Evolutionary conservation across 2,113 vertebrate species (phyloP).

Genomic region (Proterorhinus semilunaris): DNA sequence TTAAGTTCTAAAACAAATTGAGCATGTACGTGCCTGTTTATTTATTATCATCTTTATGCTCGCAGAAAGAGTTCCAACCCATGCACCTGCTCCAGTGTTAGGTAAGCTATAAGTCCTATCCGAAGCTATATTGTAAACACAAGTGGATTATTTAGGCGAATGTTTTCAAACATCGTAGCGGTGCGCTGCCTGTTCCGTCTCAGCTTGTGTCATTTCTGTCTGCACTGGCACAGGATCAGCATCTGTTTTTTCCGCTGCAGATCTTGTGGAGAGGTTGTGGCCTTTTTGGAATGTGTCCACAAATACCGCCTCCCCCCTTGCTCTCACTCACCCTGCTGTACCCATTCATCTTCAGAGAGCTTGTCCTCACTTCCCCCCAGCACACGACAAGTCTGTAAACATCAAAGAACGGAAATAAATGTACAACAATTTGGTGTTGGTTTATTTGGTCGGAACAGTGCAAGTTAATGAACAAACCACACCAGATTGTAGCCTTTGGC

Average conservation of each 20-base stretch:
- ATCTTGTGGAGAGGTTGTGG: slow-evolving; percentile 44
- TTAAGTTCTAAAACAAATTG: not conserved
- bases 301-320: slow-evolving; percentile 12
- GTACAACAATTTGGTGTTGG: too few relatives aligned
- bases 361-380: slow-evolving; percentile 13
- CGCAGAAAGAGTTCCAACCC: not conserved
- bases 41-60: not conserved
- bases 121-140: slow-evolving; percentile 22
- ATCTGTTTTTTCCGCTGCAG: slow-evolving; percentile 18
- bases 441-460: too few relatives aligned
- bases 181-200: slow-evolving; percentile 27
- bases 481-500: too few relatives aligned
- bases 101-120: slow-evolving; percentile 31
- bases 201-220: slow-evolving; percentile 21
- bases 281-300: slow-evolving; percentile 54
- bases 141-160: slow-evolving; percentile 21
- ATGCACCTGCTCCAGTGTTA: not conserved
- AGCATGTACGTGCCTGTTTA: not conserved
- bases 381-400: not conserved
- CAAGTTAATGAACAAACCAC: too few relatives aligned
- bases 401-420: not conserved
- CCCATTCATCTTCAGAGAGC: not conserved
- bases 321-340: slow-evolving; percentile 21
- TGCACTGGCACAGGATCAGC: slow-evolving; percentile 39
- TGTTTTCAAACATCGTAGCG: slow-evolving; percentile 36